A percentile compares a stretch with the other conserved stretches of the same genome.
Conservation (phyloP, 2,113 vertebrate genomes). For the Podarcis muralis region DNA sequence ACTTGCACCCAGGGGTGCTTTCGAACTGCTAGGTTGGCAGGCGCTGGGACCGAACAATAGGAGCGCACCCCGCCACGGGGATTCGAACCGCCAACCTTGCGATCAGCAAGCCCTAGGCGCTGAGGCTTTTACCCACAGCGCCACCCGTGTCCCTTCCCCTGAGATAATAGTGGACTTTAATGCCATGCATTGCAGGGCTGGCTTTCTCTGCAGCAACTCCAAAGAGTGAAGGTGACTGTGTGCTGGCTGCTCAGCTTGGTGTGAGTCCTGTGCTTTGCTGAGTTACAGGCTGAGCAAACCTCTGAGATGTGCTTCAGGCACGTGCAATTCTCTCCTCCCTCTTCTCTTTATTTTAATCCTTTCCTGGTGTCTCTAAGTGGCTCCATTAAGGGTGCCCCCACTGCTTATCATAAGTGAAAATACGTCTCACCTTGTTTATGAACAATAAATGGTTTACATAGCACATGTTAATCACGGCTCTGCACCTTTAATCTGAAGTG, state of each 20-base stretch:
- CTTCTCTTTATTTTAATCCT: accelerated
- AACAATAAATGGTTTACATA: slow-evolving; percentile 41
- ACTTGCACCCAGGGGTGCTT: too few species aligned
- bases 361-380: background rate
- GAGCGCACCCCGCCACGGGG: too few species aligned
- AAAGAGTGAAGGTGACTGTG: background rate
- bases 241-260: background rate
- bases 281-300: background rate
- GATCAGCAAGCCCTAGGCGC: too few species aligned
- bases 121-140: too few species aligned
- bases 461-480: slow-evolving; percentile 50
- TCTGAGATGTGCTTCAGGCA: accelerated
- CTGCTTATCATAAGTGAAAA: background rate
- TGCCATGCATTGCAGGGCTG: background rate
- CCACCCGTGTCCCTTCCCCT: too few species aligned
- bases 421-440: slow-evolving; percentile 42
- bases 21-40: too few species aligned
- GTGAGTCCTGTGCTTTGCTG: background rate
- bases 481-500: slow-evolving; percentile 69
- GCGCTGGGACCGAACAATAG: too few species aligned
- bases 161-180: background rate
- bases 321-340: accelerated
- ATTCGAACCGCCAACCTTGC: too few species aligned
- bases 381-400: accelerated
- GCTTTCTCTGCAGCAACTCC: background rate